These are phyloP conservation scores for Stichodactyla helianthus DNA, from an alignment of 64 coral and sea anemone species.

Conservation along the genomic window DNA sequence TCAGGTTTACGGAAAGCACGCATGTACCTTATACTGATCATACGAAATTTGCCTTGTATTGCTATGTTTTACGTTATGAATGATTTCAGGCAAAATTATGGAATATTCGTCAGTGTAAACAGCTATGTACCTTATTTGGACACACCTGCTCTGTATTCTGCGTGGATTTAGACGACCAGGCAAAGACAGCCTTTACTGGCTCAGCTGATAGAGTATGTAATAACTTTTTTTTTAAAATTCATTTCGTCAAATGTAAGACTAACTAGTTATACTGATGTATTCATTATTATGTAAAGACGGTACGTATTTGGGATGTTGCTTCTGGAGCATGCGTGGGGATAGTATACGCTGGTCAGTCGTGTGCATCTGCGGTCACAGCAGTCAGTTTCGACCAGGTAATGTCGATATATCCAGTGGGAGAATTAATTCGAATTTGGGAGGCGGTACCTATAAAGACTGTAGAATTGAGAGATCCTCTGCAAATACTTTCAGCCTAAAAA, in stretches of 20 bases:
- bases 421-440: too few species aligned
- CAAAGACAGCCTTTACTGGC: conserved; percentile 74
- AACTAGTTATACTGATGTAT: neutral
- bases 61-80: neutral
- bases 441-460: too few species aligned
- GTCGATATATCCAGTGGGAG: too few species aligned
- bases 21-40: too few species aligned
- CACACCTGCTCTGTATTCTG: conserved; percentile 94
- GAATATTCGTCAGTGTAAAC: conserved; percentile 89
- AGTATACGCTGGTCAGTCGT: conserved; percentile 55
- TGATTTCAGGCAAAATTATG: conserved; percentile 81
- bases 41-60: neutral
- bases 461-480: too few species aligned
- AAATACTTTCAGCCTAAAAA: too few species aligned
- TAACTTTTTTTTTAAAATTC: neutral
- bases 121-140: conserved; percentile 66
- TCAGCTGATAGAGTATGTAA: conserved; percentile 83
- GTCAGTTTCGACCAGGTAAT: conserved; percentile 80
- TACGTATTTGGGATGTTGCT: conserved; percentile 80
- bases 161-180: conserved; percentile 86
- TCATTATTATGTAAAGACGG: conserved; percentile 43
- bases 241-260: neutral
- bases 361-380: conserved; percentile 56
- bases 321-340: conserved; percentile 62
- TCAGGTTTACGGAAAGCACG: too few species aligned